These are phyloP conservation scores for Euphydryas editha DNA, from an alignment of 2,888 invertebrate genomes.

Conservation along the genomic window DNA sequence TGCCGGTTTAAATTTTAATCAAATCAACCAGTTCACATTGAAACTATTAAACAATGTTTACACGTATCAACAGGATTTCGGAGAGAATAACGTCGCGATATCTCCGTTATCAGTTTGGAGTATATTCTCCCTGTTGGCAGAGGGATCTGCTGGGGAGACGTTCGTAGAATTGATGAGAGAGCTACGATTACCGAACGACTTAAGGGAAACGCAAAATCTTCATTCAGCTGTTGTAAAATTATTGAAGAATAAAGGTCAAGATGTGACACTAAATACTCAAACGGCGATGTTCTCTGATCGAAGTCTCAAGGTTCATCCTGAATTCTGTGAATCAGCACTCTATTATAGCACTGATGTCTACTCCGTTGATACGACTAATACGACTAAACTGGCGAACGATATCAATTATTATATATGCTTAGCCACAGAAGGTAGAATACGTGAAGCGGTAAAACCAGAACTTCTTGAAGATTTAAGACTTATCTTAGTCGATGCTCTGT, in stretches of 20 bases:
- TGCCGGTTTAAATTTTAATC: constrained; percentile 52
- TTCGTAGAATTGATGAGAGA: constrained; percentile 67
- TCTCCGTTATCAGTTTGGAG: constrained; percentile 77
- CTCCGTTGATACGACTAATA: constrained; percentile 82
- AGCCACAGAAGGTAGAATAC: constrained; percentile 87
- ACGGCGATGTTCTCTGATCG: constrained; percentile 68
- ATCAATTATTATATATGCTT: constrained; percentile 88
- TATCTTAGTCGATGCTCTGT: constrained; percentile 86
- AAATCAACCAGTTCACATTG: constrained; percentile 68
- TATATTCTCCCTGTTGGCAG: constrained; percentile 69
- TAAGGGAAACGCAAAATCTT: constrained; percentile 63
- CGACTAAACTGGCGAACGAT: constrained; percentile 71
- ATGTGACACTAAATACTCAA: constrained; percentile 63
- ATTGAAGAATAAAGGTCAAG: constrained; percentile 58
- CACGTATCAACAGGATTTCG: constrained; percentile 68
- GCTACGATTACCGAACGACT: constrained; percentile 63
- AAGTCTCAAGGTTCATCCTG: constrained; percentile 62
- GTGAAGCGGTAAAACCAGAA: constrained; percentile 83
- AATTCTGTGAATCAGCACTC: constrained; percentile 69
- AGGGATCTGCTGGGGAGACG: constrained; percentile 72
- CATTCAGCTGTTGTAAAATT: constrained; percentile 61
- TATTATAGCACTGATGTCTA: constrained; percentile 81
- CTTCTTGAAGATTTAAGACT: constrained; percentile 72
- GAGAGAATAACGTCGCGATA: constrained; percentile 64
- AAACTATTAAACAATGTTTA: constrained; percentile 68